These are phyloP conservation scores for Brachyistius frenatus DNA, from an alignment of 2,113 vertebrate species.

Conservation along the genomic window DNA sequence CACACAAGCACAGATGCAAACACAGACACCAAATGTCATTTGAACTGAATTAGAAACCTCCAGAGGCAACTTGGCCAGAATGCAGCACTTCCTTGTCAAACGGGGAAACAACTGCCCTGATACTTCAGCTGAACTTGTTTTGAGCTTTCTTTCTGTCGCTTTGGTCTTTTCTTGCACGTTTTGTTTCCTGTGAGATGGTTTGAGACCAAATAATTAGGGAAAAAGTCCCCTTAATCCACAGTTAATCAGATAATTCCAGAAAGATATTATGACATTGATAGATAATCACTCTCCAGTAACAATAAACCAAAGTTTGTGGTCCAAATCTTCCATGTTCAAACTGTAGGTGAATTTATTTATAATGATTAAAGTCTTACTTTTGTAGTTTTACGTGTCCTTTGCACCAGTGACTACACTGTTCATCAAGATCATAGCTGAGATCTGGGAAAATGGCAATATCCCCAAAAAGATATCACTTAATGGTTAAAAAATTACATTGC, in stretches of 20 bases:
- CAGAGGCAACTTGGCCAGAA: constrained; percentile 14
- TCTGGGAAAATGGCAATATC: no score
- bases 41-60: constrained; percentile 35
- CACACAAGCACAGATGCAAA: constrained; percentile 7
- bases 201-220: neutral
- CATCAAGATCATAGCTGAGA: no score
- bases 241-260: neutral
- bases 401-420: no score
- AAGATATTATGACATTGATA: no score
- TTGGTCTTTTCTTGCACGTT: neutral
- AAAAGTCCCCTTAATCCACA: no score
- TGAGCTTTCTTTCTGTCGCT: no score
- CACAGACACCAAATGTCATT: constrained; percentile 40
- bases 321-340: no score
- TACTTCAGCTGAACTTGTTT: constrained; percentile 36
- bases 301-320: neutral
- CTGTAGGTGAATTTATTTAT: no score
- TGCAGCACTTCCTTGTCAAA: constrained; percentile 9
- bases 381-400: no score
- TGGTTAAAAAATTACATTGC: no score
- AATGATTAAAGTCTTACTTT: no score
- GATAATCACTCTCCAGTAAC: neutral
- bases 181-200: neutral
- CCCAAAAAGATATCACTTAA: no score
- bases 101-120: constrained; percentile 12